Evolutionary conservation across 2,797 vertebrate species (phyloP), one percentile per base, ranked within the genome.

Genomic region (Ctenosaura bakeri): DNA sequence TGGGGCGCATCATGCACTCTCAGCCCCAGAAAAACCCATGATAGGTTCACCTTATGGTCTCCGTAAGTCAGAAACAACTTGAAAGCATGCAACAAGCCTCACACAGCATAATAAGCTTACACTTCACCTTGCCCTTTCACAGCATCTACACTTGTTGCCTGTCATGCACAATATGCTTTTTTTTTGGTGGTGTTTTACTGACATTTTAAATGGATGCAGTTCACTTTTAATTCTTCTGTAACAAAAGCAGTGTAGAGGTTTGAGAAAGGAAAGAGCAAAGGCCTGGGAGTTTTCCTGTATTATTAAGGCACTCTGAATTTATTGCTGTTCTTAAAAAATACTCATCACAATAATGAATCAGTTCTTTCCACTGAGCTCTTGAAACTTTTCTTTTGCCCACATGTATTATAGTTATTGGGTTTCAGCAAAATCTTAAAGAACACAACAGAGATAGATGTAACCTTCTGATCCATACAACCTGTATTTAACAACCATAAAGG

Each of bases 401-500:
- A 46, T 32, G 10, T 64, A 13, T 89, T 38, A 71, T n/a, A 56
- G 38, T 13, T 38, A 32, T 54, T 78, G 9, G 29, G 83, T 64
- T 83, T 93, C 83, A 89, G 84, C 18, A 87, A 46, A n/a, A 35
- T 87, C 78, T 50, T 42, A 87, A 54, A 91, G 79, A 0, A 13
- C 66, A 82, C 69, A 91, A 86, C 0, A 77, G 2, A 3, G 18
- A 56, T 10, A 32, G 50, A 6, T 66, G 38, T 16, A 46, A 35
- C 4, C 62, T 59, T 50, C 50, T 32, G 52, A n/a, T 52, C 14
- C 10, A 38, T 85, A n/a, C 46, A 71, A 22, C 22, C 10, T 38
- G 22, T 62, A 62, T 5, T 62, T 62, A 62, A 62, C 59, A 22
- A 22, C 59, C 59, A 20, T 62, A 62, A 62, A 18, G 6, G 59